Base-by-base conservation (phyloP, 2,888 invertebrate species). In the Tipula lateralis region DNA sequence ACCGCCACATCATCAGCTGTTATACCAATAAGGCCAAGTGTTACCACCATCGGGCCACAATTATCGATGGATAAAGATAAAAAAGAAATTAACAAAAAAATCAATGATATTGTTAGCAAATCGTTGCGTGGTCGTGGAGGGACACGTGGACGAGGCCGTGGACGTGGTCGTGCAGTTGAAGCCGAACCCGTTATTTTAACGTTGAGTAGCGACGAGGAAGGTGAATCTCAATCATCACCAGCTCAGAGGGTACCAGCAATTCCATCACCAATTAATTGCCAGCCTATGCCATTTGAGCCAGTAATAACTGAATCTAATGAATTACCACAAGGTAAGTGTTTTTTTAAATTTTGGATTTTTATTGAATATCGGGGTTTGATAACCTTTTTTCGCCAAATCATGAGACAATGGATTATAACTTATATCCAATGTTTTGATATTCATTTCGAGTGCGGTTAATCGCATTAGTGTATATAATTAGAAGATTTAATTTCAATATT, bases 121-220 rank as follows among this genome's bases (percentile, higher is more conserved):
- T n/a, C 30, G 3, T 29, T 82, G 4, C 82, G 82, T 1, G 80
- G 83, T 4, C 80, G 84, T 0, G 84, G 83, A 29, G 87, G 89
- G 5, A 87, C 88, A 1, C 87, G 88, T 4, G 85, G 87, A 6
- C 85, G 85, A 39, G 84, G 85, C 12, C 85, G 86, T 2, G 86
- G 86, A 13, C 84, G 86, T n/a, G 89, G 91, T 87, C 90, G 91
- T n/a, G 91, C 92, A 86, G 88, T 88, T 6, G 94, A 94, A 87
- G 91, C 91, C 0, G 94, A 94, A 87, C 93, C 94, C 44, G 94
- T 94, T 7, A 93, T 94, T 87, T 90, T 94, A 85, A 93, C 93
- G 16, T 90, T 94, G 84, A 94, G 94, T 88, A 94, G 94, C 84
- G 94, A 94, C 87, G 94, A 94, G 86, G 94, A 94, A 86, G 93